These are phyloP conservation scores for Taphrorychus bicolor DNA, from an alignment of 2,888 invertebrate species.

Conservation along the genomic window DNA sequence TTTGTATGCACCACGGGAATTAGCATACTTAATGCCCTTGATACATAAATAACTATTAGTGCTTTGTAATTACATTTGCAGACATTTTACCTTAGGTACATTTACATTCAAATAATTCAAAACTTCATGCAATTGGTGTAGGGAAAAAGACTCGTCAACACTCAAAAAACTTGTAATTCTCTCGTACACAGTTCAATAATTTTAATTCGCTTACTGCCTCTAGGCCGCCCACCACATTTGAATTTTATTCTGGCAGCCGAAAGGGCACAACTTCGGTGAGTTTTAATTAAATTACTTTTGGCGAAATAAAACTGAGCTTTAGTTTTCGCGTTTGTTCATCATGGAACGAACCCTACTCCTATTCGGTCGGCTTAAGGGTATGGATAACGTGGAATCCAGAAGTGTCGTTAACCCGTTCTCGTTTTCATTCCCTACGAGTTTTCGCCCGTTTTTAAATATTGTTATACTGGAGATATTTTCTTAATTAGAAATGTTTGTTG, in stretches of 20 bases:
- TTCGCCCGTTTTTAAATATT: no score
- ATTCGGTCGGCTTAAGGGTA: no score
- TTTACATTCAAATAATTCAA: no score
- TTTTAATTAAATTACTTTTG: constrained; percentile 6
- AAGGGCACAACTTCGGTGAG: not conserved
- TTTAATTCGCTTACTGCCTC: not conserved
- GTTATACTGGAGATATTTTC: not conserved
- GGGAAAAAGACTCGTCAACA: not conserved
- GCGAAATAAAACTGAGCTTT: not conserved
- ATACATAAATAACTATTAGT: no score
- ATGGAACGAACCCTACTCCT: not conserved
- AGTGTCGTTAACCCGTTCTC: not conserved
- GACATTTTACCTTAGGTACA: no score
- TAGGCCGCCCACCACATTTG: not conserved
- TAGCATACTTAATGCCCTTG: no score
- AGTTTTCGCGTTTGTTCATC: not conserved
- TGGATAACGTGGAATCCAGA: not conserved
- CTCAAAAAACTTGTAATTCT: not conserved
- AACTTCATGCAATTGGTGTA: no score
- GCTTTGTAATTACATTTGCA: no score
- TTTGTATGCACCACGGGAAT: no score
- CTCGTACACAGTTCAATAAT: not conserved
- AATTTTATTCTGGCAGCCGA: not conserved
- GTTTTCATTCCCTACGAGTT: no score
- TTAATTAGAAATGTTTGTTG: not conserved